Evolutionary conservation across 2,113 vertebrate genomes (phyloP).

Genomic region (Erpornis zantholeuca): DNA sequence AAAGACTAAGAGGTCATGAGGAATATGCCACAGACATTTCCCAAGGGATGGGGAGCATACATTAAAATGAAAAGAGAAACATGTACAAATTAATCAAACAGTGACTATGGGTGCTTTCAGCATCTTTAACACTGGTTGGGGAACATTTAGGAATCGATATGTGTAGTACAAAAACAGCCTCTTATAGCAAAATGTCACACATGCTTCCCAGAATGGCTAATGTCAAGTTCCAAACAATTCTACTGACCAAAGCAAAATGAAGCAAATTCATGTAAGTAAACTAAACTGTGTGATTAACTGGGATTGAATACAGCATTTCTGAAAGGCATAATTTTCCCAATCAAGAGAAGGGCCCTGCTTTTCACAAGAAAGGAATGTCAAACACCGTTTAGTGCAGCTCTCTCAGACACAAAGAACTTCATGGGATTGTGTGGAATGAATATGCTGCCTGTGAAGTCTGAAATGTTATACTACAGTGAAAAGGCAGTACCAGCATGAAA

Average conservation of each 20-base stretch:
- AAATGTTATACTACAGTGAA: background rate
- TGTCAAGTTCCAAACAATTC: conserved; percentile 43
- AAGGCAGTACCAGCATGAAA: background rate
- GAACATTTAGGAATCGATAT: conserved; percentile 61
- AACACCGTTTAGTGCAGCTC: background rate
- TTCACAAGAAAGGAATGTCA: background rate
- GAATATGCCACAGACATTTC: conserved; percentile 29
- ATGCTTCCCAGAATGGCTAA: conserved; percentile 50
- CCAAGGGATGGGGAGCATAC: conserved; percentile 31
- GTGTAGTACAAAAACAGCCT: conserved; percentile 59
- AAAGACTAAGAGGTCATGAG: conserved; percentile 40
- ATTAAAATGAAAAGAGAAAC: conserved; percentile 59
- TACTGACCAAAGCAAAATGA: conserved; percentile 58
- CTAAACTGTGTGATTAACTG: background rate
- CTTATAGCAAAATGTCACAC: conserved; percentile 64
- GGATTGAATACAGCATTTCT: background rate
- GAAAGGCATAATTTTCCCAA: background rate
- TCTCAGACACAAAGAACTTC: background rate
- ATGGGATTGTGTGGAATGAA: background rate
- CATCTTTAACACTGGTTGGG: conserved; percentile 57
- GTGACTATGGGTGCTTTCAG: conserved; percentile 54
- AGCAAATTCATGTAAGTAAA: conserved; percentile 46
- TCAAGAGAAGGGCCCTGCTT: background rate
- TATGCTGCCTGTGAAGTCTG: background rate
- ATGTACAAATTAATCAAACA: conserved; percentile 62